A percentile compares a stretch with the other conserved stretches of the same genome.
Evolutionary conservation across 2,888 invertebrate species (phyloP).

Genomic region (Agrotis exclamationis): DNA sequence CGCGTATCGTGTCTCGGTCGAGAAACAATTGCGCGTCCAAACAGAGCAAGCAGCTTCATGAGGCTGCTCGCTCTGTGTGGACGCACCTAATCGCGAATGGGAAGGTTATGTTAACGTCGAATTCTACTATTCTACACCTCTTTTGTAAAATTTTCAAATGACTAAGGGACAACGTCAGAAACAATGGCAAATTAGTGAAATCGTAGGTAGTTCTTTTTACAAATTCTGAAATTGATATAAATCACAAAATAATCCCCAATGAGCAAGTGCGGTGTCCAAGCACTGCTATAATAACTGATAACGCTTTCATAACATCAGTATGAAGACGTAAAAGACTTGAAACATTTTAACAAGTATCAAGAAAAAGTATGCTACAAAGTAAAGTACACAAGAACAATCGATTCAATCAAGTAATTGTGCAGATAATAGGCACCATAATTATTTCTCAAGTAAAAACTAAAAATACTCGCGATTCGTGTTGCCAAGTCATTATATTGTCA

Average conservation of each 20-base stretch:
- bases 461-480: slow-evolving; percentile 38
- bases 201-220: too few species aligned
- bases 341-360: neutral
- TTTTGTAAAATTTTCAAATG: too few species aligned
- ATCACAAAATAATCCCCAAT: too few species aligned
- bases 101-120: too few species aligned
- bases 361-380: neutral
- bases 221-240: neutral
- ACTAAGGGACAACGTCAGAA: too few species aligned
- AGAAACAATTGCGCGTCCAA: too few species aligned
- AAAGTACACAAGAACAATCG: slow-evolving; percentile 2
- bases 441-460: slow-evolving; percentile 34
- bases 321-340: neutral
- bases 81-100: too few species aligned
- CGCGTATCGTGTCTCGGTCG: too few species aligned
- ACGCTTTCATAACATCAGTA: neutral
- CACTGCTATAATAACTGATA: neutral
- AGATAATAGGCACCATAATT: slow-evolving; percentile 31
- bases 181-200: too few species aligned
- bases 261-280: neutral
- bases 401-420: slow-evolving; percentile 26
- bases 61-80: too few species aligned
- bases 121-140: too few species aligned
- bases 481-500: slow-evolving; percentile 33
- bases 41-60: too few species aligned